phyloP scores from a whole-genome alignment of 2,113 vertebrate genomes.

The Labeo rohita region DNA sequence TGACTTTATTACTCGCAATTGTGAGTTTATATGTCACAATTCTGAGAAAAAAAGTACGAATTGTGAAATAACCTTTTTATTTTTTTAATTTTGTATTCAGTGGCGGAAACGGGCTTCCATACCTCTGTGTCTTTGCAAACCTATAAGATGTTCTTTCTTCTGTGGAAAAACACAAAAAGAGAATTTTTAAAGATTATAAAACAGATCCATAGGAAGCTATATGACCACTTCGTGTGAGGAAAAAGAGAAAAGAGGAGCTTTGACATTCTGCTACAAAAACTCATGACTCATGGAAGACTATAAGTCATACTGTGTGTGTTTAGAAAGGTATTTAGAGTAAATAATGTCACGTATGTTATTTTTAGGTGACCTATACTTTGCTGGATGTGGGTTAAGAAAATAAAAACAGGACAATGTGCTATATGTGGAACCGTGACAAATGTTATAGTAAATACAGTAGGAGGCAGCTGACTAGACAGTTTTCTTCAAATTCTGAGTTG shows the following conservation, averaged over 20 bases:
- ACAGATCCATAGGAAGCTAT: background rate
- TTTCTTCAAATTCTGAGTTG: slow-evolving; percentile 8
- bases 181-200: background rate
- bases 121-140: too few relatives aligned
- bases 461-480: slow-evolving; percentile 13
- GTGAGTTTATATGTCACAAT: too few relatives aligned
- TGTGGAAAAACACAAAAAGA: too few relatives aligned
- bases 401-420: background rate
- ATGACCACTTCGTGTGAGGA: too few relatives aligned
- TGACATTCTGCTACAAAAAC: background rate
- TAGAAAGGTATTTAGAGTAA: slow-evolving; percentile 8
- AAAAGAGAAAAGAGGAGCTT: background rate
- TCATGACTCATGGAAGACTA: background rate
- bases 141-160: too few relatives aligned
- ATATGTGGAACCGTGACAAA: background rate
- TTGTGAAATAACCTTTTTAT: too few relatives aligned
- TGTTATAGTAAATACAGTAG: slow-evolving; percentile 14
- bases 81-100: too few relatives aligned
- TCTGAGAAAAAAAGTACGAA: too few relatives aligned
- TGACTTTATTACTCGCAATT: too few relatives aligned
- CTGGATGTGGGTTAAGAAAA: background rate
- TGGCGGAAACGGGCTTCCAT: too few relatives aligned
- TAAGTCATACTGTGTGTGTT: background rate
- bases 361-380: background rate
- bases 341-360: background rate